Conservation (phyloP, 2,888 invertebrate genomes). For the Ischnura elegans region DNA sequence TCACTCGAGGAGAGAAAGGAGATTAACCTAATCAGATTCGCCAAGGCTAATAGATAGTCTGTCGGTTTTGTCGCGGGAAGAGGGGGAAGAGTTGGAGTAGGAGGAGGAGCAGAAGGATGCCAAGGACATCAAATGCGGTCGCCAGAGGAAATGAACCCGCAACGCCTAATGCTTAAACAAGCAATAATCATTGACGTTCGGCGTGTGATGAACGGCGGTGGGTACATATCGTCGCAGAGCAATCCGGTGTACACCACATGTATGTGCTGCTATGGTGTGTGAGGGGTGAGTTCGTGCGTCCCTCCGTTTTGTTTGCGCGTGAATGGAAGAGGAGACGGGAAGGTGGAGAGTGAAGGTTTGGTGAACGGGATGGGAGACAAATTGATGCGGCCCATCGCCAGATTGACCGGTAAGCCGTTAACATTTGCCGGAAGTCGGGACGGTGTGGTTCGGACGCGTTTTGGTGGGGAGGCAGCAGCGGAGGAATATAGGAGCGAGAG, state of each 20-base stretch:
- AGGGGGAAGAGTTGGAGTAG: background rate
- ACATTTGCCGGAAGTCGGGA: slow-evolving; percentile 49
- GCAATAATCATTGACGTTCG: slow-evolving; percentile 63
- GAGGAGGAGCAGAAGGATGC: background rate
- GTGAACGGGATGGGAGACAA: background rate
- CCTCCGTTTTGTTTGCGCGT: background rate
- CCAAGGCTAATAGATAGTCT: slow-evolving; percentile 51
- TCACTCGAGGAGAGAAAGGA: background rate
- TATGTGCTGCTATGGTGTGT: background rate
- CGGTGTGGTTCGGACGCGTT: background rate
- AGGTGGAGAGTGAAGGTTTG: background rate
- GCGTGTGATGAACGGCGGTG: slow-evolving; percentile 67
- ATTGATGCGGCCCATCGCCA: slow-evolving; percentile 60
- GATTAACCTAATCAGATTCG: slow-evolving; percentile 60
- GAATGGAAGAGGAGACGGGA: background rate
- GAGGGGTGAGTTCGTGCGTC: no score
- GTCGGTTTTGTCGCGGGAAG: background rate
- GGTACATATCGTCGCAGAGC: slow-evolving; percentile 15
- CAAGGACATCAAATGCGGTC: background rate
- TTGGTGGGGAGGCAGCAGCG: background rate
- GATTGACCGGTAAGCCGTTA: slow-evolving; percentile 66
- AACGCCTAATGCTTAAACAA: slow-evolving; percentile 54
- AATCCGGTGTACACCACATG: background rate
- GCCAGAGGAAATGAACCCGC: slow-evolving; percentile 54
- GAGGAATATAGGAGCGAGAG: background rate